Conservation (phyloP, 2,888 invertebrate species). For the Cataglyphis livida region DNA sequence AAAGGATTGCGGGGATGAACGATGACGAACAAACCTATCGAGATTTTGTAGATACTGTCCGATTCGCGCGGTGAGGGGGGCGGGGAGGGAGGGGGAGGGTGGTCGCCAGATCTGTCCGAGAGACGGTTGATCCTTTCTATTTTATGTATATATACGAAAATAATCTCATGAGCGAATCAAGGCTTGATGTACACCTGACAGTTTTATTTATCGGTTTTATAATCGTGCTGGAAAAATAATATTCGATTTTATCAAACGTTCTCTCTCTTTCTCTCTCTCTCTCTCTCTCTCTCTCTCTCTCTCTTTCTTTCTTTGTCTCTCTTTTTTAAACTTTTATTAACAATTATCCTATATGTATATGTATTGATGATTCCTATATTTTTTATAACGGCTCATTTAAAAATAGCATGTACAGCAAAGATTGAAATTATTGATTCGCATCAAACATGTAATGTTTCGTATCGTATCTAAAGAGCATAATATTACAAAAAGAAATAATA, state of each 20-base stretch:
- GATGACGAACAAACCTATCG: conserved; percentile 74
- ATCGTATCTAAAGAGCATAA: conserved; percentile 7
- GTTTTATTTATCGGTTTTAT: conserved; percentile 20
- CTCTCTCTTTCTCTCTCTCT: background rate
- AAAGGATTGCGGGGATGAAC: conserved; percentile 28
- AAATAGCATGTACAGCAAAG: conserved; percentile 6
- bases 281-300: background rate
- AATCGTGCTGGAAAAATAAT: conserved; percentile 18
- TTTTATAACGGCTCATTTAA: conserved; percentile 6
- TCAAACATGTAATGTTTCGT: background rate
- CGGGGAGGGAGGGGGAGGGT: too few relatives aligned
- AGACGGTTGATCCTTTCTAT: conserved; percentile 24
- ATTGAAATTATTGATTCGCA: conserved; percentile 1
- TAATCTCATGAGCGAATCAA: conserved; percentile 26
- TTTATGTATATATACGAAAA: conserved; percentile 1
- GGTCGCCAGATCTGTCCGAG: conserved; percentile 78
- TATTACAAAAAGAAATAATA: conserved; percentile 18
- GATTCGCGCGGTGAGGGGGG: conserved; percentile 72
- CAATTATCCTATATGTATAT: conserved; percentile 1
- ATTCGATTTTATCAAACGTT: conserved; percentile 5
- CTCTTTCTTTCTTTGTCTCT: background rate
- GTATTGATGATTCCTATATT: background rate
- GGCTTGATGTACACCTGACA: conserved; percentile 48
- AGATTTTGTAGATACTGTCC: conserved; percentile 82
- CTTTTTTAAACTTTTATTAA: background rate